These are phyloP conservation scores for Caenorhabditis doughertyi DNA, from an alignment of 2,888 invertebrate species.

Conservation along the genomic window DNA sequence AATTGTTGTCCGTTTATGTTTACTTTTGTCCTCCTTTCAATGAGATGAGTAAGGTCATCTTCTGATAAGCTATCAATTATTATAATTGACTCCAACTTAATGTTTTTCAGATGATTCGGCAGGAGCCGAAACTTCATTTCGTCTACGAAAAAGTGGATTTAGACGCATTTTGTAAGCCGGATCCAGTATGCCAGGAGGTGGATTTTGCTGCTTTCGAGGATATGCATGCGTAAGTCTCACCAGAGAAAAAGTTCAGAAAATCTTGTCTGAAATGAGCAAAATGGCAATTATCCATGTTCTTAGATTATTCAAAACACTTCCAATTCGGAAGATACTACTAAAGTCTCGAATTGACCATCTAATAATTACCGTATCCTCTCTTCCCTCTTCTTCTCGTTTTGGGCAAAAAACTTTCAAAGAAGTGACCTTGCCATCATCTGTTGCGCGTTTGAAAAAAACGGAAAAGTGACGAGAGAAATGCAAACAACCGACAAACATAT, in stretches of 20 bases:
- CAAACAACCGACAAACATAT: neutral
- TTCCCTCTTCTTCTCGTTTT: no score
- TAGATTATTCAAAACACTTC: no score
- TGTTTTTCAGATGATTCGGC: constrained; percentile 45
- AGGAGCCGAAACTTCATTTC: constrained; percentile 53
- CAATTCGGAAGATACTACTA: no score
- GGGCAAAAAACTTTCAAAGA: no score
- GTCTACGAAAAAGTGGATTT: constrained; percentile 44
- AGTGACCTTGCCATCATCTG: neutral
- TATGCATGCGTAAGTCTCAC: constrained; percentile 46
- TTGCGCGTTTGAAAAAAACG: neutral
- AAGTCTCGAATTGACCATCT: no score
- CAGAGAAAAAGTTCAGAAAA: neutral
- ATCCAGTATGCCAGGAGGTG: constrained; percentile 34
- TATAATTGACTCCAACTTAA: neutral
- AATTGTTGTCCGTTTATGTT: constrained; percentile 27
- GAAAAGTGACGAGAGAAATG: neutral
- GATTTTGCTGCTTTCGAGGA: constrained; percentile 54
- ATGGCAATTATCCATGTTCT: no score
- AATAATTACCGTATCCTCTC: no score
- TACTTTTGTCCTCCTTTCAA: constrained; percentile 15
- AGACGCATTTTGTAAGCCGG: constrained; percentile 16
- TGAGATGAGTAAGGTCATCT: neutral
- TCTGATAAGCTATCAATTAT: constrained; percentile 9
- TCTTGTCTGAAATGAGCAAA: no score